Conservation (phyloP, 2,888 invertebrate genomes). For the Cabera pusaria region DNA sequence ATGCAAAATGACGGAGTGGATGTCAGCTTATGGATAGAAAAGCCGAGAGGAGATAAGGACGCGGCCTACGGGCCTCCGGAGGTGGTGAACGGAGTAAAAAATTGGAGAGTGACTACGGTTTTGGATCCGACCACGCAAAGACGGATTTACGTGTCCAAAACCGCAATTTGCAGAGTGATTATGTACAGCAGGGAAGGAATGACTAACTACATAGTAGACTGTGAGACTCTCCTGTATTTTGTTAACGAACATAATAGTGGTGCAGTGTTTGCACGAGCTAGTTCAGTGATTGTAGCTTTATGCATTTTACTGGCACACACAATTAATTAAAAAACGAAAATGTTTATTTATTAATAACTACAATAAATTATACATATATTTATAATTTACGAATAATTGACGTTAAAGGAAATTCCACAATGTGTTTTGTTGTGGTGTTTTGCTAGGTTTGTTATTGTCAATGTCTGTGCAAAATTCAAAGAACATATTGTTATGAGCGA, state of each 20-base stretch:
- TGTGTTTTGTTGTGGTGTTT: no score
- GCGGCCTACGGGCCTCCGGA: constrained; percentile 41
- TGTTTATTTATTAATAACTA: no score
- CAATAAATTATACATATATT: no score
- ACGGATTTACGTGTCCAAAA: constrained; percentile 63
- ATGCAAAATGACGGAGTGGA: constrained; percentile 67
- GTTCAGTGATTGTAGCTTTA: constrained; percentile 8
- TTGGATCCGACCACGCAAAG: constrained; percentile 60
- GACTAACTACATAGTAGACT: constrained; percentile 64
- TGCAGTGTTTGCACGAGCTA: constrained; percentile 22
- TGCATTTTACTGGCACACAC: constrained; percentile 23
- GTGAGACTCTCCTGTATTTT: constrained; percentile 63
- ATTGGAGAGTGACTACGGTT: constrained; percentile 64
- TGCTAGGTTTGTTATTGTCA: no score
- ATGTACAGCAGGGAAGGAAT: constrained; percentile 70
- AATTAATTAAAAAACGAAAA: no score
- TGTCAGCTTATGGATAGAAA: constrained; percentile 66
- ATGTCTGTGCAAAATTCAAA: no score
- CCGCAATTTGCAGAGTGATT: constrained; percentile 63
- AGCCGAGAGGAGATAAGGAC: constrained; percentile 45
- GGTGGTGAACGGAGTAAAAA: constrained; percentile 43
- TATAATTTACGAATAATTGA: no score
- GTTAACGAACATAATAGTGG: constrained; percentile 57
- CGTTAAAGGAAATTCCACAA: no score
- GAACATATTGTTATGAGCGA: no score